Conservation (phyloP, 2,888 invertebrate species). For the Eupeodes latifasciatus region DNA sequence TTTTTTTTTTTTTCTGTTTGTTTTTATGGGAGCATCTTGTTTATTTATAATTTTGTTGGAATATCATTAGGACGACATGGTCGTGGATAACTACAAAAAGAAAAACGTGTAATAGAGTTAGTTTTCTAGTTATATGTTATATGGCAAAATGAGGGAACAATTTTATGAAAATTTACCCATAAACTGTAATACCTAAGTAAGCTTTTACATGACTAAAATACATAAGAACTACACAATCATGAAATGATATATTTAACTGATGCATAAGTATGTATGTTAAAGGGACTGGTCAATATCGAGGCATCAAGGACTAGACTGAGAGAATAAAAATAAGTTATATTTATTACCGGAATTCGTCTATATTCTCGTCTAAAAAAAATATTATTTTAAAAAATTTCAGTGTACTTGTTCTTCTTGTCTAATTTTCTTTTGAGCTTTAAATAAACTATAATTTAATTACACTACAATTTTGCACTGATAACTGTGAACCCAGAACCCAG, state of each 20-base stretch:
- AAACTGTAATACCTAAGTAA: background rate
- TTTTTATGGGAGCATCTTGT: constrained; percentile 69
- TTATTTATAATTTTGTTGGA: constrained; percentile 69
- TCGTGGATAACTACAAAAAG: background rate
- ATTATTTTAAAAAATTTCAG: no score
- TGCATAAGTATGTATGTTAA: no score
- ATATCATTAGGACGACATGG: constrained; percentile 27
- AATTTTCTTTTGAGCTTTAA: no score
- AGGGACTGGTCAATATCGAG: no score
- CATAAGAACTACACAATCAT: background rate
- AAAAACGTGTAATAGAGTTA: background rate
- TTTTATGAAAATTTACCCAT: background rate
- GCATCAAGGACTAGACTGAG: no score
- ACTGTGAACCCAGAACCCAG: no score
- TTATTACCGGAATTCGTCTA: no score
- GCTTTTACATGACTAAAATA: background rate
- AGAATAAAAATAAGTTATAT: no score
- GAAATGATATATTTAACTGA: background rate
- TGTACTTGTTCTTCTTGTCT: no score
- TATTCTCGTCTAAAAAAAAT: no score
- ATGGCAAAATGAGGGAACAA: background rate
- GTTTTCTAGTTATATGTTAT: background rate
- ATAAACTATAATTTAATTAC: no score
- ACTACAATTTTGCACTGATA: no score
- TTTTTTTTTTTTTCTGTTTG: constrained; percentile 31